These are phyloP conservation scores for Brachirus orientalis DNA, from an alignment of 2,113 vertebrate genomes.

Conservation along the genomic window DNA sequence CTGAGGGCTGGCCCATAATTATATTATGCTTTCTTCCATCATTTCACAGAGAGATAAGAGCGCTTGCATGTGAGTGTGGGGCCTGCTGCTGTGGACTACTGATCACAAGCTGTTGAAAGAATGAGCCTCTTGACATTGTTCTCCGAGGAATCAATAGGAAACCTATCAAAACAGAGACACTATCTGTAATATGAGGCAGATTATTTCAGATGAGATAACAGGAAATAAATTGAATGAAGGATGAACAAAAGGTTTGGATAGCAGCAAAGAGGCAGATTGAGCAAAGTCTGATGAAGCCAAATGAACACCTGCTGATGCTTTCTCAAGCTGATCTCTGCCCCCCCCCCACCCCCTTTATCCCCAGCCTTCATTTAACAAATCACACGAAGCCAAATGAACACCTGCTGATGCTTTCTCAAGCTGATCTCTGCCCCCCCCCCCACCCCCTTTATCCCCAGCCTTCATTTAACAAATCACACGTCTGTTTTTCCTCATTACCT, in stretches of 20 bases:
- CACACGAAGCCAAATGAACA: constrained; percentile 33
- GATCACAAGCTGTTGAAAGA: constrained; percentile 45
- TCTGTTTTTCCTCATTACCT: background rate
- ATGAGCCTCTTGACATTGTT: constrained; percentile 44
- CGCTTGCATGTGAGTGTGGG: constrained; percentile 2
- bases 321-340: constrained; percentile 52
- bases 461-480: constrained; percentile 1
- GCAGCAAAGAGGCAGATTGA: constrained; percentile 28
- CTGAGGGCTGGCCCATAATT: constrained; percentile 26
- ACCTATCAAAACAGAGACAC: constrained; percentile 53
- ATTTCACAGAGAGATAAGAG: constrained; percentile 15
- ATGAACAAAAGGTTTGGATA: constrained; percentile 48
- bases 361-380: constrained; percentile 11
- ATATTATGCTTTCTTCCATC: constrained; percentile 33
- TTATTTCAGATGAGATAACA: constrained; percentile 59
- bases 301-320: constrained; percentile 50
- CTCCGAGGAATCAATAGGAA: constrained; percentile 55
- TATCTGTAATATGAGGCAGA: constrained; percentile 63
- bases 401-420: constrained; percentile 56
- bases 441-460: constrained; percentile 15
- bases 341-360: background rate
- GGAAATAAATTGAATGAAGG: constrained; percentile 55
- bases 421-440: constrained; percentile 23
- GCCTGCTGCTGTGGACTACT: constrained; percentile 24
- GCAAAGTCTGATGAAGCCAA: constrained; percentile 42